A percentile compares a stretch with the other conserved stretches of the same genome.
Conservation (phyloP, 2,797 vertebrate species). For the Philypnodon macrostomus region DNA sequence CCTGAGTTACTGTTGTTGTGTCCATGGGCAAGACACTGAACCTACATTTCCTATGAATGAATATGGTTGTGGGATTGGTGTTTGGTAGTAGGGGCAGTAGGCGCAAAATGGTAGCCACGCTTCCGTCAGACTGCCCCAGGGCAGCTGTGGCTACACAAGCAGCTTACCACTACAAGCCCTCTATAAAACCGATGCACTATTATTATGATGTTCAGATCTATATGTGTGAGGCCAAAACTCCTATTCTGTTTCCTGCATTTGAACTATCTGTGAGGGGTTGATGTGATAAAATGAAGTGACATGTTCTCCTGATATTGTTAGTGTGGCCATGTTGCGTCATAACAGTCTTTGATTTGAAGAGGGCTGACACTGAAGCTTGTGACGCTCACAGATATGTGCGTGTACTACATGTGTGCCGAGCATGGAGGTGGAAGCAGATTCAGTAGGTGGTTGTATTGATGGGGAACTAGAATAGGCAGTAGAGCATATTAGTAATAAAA, state of each 20-base stretch:
- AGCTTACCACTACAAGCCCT: conserved; percentile 19
- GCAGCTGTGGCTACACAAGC: conserved; percentile 2
- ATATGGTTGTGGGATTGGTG: too few species aligned
- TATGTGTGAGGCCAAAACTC: not conserved
- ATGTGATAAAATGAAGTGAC: conserved; percentile 2
- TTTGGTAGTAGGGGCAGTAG: too few species aligned
- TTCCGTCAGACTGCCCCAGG: too few species aligned
- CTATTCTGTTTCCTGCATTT: not conserved
- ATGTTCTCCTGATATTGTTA: not conserved
- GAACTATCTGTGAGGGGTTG: conserved; percentile 2
- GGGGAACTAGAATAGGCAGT: conserved; percentile 24
- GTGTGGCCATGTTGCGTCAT: conserved; percentile 1
- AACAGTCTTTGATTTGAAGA: not conserved
- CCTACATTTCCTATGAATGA: too few species aligned
- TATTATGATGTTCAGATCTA: conserved; percentile 20
- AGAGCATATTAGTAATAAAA: conserved; percentile 15
- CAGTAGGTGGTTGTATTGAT: conserved; percentile 41
- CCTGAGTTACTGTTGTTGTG: too few species aligned
- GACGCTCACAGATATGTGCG: conserved; percentile 17
- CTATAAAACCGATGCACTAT: too few species aligned
- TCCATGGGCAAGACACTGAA: too few species aligned
- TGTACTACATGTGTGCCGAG: conserved; percentile 8
- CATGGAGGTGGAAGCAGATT: conserved; percentile 48
- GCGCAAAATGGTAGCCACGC: too few species aligned
- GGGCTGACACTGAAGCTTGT: conserved; percentile 7